Percentiles rank a stretch among this genome's conserved stretches.
phyloP scores from a whole-genome alignment of 2,113 vertebrate genomes.

The Ranitomeya variabilis region DNA sequence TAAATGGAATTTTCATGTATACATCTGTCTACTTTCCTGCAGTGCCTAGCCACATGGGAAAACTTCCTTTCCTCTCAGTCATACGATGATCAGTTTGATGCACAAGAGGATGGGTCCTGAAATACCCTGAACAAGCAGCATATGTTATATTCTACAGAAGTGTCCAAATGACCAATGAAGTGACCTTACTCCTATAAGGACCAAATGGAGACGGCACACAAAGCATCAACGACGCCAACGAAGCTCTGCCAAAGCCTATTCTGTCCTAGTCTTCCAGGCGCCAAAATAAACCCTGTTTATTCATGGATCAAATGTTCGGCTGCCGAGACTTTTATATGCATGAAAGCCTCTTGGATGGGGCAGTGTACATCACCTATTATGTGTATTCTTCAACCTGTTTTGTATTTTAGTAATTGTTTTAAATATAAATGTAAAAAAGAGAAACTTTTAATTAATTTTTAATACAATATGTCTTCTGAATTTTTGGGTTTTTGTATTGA shows the following conservation, averaged over 20 bases:
- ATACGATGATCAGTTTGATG: conserved; percentile 69
- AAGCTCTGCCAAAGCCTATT: conserved; percentile 26
- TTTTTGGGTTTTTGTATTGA: not conserved
- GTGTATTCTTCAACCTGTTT: conserved; percentile 3
- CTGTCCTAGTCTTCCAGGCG: conserved; percentile 23
- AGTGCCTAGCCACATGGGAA: conserved; percentile 97
- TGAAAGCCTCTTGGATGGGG: conserved; percentile 13
- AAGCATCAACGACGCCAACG: not conserved
- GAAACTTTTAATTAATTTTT: conserved; percentile 46
- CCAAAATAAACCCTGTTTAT: not conserved
- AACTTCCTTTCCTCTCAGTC: conserved; percentile 87
- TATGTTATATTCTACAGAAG: conserved; percentile 53
- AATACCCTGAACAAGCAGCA: conserved; percentile 30
- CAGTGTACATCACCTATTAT: conserved; percentile 11
- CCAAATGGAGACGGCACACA: conserved; percentile 58
- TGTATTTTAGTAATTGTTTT: conserved; percentile 50
- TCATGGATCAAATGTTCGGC: not conserved
- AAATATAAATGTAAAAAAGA: conserved; percentile 37
- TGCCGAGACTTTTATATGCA: conserved; percentile 47
- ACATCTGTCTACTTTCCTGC: conserved; percentile 61
- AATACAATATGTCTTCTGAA: not conserved
- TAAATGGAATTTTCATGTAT: not conserved
- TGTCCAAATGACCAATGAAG: conserved; percentile 71
- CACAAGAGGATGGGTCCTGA: conserved; percentile 73
- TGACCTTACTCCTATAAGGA: conserved; percentile 60